A percentile compares a stretch with the other conserved stretches of the same genome.
Conservation (phyloP, 2,113 vertebrate genomes). For the Puntigrus tetrazona region DNA sequence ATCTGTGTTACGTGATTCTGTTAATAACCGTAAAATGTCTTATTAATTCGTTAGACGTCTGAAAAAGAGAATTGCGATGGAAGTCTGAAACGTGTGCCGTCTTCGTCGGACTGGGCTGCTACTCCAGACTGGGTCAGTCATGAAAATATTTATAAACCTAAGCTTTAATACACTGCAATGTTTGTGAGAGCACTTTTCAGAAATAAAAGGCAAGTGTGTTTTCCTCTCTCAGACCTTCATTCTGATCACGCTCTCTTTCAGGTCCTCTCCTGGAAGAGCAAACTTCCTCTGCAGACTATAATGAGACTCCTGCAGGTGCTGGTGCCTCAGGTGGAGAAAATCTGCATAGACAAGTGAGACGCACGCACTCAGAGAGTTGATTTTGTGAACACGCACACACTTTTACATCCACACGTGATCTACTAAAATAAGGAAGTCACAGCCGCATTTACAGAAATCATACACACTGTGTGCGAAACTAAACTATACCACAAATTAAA, state of each 20-base stretch:
- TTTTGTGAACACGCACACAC: too few relatives aligned
- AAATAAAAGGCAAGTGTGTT: background rate
- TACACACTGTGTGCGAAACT: too few relatives aligned
- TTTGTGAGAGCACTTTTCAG: background rate
- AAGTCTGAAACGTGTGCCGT: background rate
- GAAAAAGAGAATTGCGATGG: background rate
- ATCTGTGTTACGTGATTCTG: background rate
- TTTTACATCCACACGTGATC: too few relatives aligned
- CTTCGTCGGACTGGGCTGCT: background rate
- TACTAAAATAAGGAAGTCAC: too few relatives aligned
- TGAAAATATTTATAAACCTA: background rate
- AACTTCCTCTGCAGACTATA: slow-evolving; percentile 96
- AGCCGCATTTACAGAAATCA: too few relatives aligned
- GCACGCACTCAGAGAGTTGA: too few relatives aligned
- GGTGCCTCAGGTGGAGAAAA: slow-evolving; percentile 98
- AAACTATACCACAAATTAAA: too few relatives aligned
- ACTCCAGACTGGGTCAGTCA: slow-evolving; percentile 30
- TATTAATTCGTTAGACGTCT: background rate
- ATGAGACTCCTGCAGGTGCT: slow-evolving; percentile 96
- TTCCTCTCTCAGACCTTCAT: background rate
- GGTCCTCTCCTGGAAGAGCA: slow-evolving; percentile 96
- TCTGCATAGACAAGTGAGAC: slow-evolving; percentile 97
- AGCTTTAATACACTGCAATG: background rate
- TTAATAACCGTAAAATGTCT: background rate
- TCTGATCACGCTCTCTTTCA: slow-evolving; percentile 56